Evolutionary conservation across 2,888 invertebrate genomes (phyloP).

Genomic region (Sthenelais limicola): DNA sequence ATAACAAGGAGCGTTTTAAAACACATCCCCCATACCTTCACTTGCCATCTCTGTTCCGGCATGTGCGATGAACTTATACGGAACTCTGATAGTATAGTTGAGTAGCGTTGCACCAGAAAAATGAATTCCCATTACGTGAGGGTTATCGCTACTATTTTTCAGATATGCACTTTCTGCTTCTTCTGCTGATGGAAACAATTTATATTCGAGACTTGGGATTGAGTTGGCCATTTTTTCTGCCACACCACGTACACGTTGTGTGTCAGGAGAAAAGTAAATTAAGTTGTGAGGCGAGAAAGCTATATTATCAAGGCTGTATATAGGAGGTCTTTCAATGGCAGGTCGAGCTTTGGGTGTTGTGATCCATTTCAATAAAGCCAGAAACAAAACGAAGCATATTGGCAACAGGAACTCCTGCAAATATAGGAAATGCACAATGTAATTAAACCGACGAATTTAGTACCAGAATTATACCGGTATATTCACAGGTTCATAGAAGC

Average conservation of each 20-base stretch:
- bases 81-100: too few relatives aligned
- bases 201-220: slow-evolving; percentile 67
- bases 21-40: too few relatives aligned
- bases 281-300: slow-evolving; percentile 6
- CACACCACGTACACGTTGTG: slow-evolving; percentile 43
- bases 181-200: slow-evolving; percentile 78
- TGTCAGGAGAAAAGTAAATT: slow-evolving; percentile 61
- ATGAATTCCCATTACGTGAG: background rate
- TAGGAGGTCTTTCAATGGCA: slow-evolving; percentile 51
- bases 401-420: slow-evolving; percentile 85
- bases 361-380: slow-evolving; percentile 77
- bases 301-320: slow-evolving; percentile 36
- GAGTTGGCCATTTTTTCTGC: slow-evolving; percentile 13
- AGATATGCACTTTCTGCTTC: slow-evolving; percentile 80
- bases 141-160: background rate
- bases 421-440: background rate
- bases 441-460: slow-evolving; percentile 3
- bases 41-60: too few relatives aligned
- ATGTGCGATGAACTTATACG: too few relatives aligned
- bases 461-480: background rate
- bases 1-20: too few relatives aligned
- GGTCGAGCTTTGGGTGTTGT: slow-evolving; percentile 52
- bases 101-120: background rate
- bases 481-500: too few relatives aligned
- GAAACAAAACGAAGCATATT: slow-evolving; percentile 82